Evolutionary conservation across 2,888 invertebrate species (phyloP).

Genomic region (Drosophila cracens): DNA sequence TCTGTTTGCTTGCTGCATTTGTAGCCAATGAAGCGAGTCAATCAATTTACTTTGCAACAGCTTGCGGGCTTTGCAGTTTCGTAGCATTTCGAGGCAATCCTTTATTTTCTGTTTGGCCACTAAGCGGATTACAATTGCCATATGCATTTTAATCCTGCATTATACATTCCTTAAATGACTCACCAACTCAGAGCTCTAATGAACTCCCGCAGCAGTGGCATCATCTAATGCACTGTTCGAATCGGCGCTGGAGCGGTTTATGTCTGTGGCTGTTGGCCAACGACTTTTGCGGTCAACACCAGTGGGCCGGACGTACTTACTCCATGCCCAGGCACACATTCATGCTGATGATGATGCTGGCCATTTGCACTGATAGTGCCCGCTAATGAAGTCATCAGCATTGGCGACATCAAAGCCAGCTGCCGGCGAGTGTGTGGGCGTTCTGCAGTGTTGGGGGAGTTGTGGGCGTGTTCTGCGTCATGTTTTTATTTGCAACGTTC

Average conservation of each 20-base stretch:
- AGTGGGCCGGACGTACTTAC: slow-evolving; percentile 33
- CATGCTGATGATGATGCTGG: slow-evolving; percentile 62
- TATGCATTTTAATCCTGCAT: slow-evolving; percentile 50
- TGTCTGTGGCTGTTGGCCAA: slow-evolving; percentile 47
- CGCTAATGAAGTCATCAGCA: slow-evolving; percentile 79
- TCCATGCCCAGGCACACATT: slow-evolving; percentile 14
- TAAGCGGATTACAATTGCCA: slow-evolving; percentile 57
- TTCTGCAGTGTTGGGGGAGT: not conserved
- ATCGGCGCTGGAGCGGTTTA: slow-evolving; percentile 4
- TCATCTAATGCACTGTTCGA: slow-evolving; percentile 71
- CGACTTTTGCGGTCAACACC: slow-evolving; percentile 67
- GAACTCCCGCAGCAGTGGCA: slow-evolving; percentile 61
- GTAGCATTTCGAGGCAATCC: slow-evolving; percentile 15
- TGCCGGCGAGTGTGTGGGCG: slow-evolving; percentile 8
- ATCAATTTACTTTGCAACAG: slow-evolving; percentile 64
- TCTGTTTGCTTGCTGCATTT: slow-evolving; percentile 39
- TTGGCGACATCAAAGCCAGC: slow-evolving; percentile 65
- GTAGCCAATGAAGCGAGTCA: slow-evolving; percentile 69
- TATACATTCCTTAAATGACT: slow-evolving; percentile 66
- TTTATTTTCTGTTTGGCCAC: slow-evolving; percentile 24
- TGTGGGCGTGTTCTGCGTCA: slow-evolving; percentile 26
- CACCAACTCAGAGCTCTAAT: slow-evolving; percentile 59
- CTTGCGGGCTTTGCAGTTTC: slow-evolving; percentile 18
- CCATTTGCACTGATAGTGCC: slow-evolving; percentile 72
- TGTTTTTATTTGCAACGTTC: slow-evolving; percentile 71